A percentile compares a stretch with the other conserved stretches of the same genome.
phyloP scores from a whole-genome alignment of 2,113 vertebrate species.

The Phocoena phocoena region DNA sequence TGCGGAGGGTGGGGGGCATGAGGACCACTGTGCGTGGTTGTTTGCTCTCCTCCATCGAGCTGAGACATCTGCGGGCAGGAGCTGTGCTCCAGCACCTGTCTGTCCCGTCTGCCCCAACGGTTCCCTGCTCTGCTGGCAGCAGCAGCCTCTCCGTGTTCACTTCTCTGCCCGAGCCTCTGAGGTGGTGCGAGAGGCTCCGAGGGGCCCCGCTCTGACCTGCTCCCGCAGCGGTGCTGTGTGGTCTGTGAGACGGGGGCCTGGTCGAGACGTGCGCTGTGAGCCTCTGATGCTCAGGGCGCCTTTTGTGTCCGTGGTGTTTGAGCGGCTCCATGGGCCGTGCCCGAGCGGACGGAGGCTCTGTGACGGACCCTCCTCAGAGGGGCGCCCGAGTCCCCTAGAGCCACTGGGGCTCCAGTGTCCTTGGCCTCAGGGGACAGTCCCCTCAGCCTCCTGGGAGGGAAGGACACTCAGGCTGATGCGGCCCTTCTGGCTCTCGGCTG shows the following conservation, averaged over 20 bases:
- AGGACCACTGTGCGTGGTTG: too few species aligned
- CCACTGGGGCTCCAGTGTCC: not conserved
- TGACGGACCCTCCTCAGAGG: not conserved
- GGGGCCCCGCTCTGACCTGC: not conserved
- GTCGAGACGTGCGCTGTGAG: rapidly evolving
- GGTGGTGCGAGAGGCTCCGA: not conserved
- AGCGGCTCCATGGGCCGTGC: not conserved
- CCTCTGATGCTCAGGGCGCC: not conserved
- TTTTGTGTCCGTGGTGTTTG: too few species aligned
- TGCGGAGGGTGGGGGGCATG: not conserved
- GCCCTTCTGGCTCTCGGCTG: not conserved
- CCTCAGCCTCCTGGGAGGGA: not conserved
- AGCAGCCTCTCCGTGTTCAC: not conserved
- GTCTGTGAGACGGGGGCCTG: too few species aligned
- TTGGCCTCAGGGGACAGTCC: not conserved
- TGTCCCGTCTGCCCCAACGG: not conserved
- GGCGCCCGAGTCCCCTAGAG: not conserved
- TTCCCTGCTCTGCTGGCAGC: not conserved
- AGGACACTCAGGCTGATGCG: rapidly evolving
- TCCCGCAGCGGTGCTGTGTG: rapidly evolving
- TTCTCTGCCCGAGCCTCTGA: not conserved
- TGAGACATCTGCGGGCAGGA: not conserved
- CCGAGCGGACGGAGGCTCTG: not conserved
- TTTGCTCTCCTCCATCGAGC: rapidly evolving
- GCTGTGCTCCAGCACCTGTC: not conserved